Base-by-base conservation (phyloP, 2,888 invertebrate genomes). In the Spicauda simplicius region DNA sequence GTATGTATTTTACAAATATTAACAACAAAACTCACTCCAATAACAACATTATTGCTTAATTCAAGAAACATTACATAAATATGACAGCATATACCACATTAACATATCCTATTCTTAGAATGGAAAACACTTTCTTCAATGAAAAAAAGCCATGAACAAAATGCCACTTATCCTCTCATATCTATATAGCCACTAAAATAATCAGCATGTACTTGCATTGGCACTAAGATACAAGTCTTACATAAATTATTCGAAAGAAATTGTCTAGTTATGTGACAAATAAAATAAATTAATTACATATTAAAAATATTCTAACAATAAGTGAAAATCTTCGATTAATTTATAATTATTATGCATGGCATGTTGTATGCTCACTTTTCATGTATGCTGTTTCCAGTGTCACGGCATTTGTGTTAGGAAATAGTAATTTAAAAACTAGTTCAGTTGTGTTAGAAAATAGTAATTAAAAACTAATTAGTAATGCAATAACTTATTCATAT, bases 11-110 rank as follows among this genome's bases (percentile, higher is more conserved):
- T 59, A 50, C 25, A 59, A 59, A 59, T 30, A 48, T 48, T 30
- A 7, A 50, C 30, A 56, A 56, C 56, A 37, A 33, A 37, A 56
- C 37, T 33, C 37, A 59, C 48, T 18, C 25, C n/a, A 48, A 18
- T 58, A 45, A 25, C 20, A 58, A 45, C 50, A 59, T 48, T 59
- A 48, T 59, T 45, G 59, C 50, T 25, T 50, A 59, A 16, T 59
- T 48, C 20, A 45, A 57, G 16, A 57, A 57, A 45, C n/a, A 58
- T 41, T 14, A 41, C 18, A 18, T 41, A 57, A 57, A 41, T 41
- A 18, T 37, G 41, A 57, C 19, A 41, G 14, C 18, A 56, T 18
- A 56, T 55, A 37, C 11, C 12, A 18, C 12, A 37, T n/a, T 55
- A 41, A 41, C 14, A 41, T 41, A 41, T 41, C 41, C 3, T 12